A percentile compares a stretch with the other conserved stretches of the same genome.
These are phyloP conservation scores for Petaurus breviceps DNA, from an alignment of 2,113 vertebrate species.

Conservation along the genomic window DNA sequence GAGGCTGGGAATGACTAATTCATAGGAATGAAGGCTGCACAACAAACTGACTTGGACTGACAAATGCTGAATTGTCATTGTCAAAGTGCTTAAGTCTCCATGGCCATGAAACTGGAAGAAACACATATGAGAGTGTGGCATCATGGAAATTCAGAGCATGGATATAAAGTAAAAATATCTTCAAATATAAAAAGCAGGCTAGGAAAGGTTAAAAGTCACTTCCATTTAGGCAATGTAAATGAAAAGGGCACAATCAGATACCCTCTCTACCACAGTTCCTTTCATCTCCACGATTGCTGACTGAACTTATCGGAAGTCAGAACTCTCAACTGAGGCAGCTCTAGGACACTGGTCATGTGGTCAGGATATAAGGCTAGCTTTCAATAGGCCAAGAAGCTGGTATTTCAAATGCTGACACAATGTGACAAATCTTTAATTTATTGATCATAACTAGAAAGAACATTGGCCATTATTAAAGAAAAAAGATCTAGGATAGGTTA, in stretches of 20 bases:
- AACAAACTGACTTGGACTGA: neutral
- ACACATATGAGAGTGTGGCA: neutral
- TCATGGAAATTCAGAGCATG: neutral
- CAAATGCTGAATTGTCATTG: neutral
- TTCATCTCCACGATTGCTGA: neutral
- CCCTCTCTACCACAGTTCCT: neutral
- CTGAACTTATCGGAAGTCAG: neutral
- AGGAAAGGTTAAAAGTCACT: neutral
- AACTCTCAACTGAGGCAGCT: conserved; percentile 28
- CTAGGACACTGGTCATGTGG: conserved; percentile 29
- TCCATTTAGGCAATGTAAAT: neutral
- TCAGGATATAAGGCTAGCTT: neutral
- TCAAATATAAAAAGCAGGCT: neutral
- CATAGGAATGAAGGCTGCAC: neutral
- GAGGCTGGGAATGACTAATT: neutral
- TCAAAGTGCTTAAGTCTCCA: neutral
- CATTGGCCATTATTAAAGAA: conserved; percentile 18
- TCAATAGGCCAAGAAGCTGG: neutral
- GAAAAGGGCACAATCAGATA: conserved; percentile 3
- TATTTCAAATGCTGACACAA: neutral
- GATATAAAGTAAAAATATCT: neutral
- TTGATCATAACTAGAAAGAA: conserved; percentile 23
- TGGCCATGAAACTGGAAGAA: neutral
- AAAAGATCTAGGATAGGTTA: conserved; percentile 51
- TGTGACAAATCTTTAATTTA: conserved; percentile 15